phyloP scores from a whole-genome alignment of 2,888 invertebrate genomes.

The Meteorus cinctellus region DNA sequence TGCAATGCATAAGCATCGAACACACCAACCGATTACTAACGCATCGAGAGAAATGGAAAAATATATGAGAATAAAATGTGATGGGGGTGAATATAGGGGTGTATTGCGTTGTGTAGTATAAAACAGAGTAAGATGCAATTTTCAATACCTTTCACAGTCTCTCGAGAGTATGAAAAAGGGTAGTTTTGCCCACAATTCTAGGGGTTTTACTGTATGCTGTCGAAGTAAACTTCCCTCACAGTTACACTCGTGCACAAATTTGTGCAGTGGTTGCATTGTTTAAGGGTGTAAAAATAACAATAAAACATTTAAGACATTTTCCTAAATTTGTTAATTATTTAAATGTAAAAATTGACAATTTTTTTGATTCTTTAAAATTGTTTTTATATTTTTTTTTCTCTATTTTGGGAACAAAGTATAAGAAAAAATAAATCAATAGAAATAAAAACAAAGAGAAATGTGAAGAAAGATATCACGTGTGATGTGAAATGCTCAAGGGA shows the following conservation, averaged over 20 bases:
- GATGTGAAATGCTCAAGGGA: conserved; percentile 58
- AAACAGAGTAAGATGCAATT: conserved; percentile 70
- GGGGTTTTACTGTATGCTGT: conserved; percentile 71
- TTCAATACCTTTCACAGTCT: conserved; percentile 67
- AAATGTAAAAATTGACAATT: neutral
- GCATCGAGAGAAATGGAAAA: conserved; percentile 51
- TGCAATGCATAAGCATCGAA: conserved; percentile 18
- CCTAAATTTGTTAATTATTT: too few relatives aligned
- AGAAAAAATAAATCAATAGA: neutral
- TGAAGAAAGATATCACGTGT: neutral
- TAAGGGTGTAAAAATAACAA: too few relatives aligned
- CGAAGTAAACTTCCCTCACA: conserved; percentile 72
- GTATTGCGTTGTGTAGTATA: conserved; percentile 42
- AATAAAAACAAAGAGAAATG: neutral
- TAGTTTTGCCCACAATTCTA: conserved; percentile 68
- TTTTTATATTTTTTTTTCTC: neutral
- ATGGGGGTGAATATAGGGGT: conserved; percentile 29
- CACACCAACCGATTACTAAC: conserved; percentile 56
- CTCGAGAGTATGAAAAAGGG: conserved; percentile 57
- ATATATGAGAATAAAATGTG: conserved; percentile 15
- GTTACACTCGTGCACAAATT: conserved; percentile 49
- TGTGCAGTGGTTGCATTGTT: too few relatives aligned
- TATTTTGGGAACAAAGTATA: neutral
- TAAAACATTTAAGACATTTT: too few relatives aligned
- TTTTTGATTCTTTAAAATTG: neutral